Evolutionary conservation across 2,113 vertebrate species (phyloP).

Genomic region (Silurus asotus): DNA sequence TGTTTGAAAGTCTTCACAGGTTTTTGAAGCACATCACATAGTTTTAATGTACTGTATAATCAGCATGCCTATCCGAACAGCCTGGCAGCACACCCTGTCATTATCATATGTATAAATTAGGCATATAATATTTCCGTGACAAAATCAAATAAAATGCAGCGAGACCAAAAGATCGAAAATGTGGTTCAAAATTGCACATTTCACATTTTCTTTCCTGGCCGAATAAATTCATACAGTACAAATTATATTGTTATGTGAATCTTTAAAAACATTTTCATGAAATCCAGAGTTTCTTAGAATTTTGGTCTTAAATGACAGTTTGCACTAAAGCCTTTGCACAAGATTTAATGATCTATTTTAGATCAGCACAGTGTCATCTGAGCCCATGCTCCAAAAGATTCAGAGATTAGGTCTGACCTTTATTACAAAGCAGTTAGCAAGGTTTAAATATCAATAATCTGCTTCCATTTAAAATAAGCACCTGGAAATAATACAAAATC

Average conservation of each 20-base stretch:
- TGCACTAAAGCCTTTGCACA: neutral
- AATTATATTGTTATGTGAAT: neutral
- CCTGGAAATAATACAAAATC: neutral
- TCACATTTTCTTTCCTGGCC: no score
- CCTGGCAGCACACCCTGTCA: neutral
- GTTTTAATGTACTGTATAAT: neutral
- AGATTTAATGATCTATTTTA: neutral
- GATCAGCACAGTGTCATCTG: neutral
- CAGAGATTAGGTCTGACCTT: neutral
- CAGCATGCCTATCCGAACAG: neutral
- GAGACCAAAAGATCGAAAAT: neutral
- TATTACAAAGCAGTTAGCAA: neutral
- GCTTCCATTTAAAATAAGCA: neutral
- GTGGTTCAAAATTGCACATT: no score
- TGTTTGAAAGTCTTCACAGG: neutral
- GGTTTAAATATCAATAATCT: neutral
- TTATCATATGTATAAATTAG: neutral
- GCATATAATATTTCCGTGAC: neutral
- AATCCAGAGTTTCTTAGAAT: neutral
- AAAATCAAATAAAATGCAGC: neutral
- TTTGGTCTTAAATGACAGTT: neutral
- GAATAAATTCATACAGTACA: neutral
- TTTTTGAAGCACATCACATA: neutral
- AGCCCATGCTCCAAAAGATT: neutral
- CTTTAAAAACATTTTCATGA: neutral